Evolutionary conservation across 2,113 vertebrate genomes (phyloP).

Genomic region (Melanostigma gelatinosum): DNA sequence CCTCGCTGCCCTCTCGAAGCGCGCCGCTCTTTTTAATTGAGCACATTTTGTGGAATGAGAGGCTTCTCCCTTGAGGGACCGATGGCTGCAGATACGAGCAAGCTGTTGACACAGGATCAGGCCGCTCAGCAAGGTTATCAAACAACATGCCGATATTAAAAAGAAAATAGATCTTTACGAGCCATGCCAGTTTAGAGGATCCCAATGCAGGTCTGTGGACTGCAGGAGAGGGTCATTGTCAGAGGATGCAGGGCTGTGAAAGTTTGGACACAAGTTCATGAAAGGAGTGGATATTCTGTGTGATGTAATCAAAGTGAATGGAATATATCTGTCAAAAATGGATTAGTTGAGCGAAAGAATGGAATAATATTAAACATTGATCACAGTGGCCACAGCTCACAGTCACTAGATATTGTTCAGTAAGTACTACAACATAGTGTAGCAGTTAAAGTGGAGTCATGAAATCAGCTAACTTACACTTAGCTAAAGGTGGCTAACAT

Average conservation of each 20-base stretch:
- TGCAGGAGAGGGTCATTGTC: not conserved
- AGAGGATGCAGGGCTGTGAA: not conserved
- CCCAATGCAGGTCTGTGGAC: not conserved
- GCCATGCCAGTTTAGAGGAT: constrained; percentile 14
- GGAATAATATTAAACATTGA: not conserved
- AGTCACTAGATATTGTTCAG: not conserved
- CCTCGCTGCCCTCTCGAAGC: constrained; percentile 67
- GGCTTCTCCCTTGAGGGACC: constrained; percentile 63
- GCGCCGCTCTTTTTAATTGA: constrained; percentile 80
- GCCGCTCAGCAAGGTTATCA: constrained; percentile 58
- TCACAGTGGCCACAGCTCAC: not conserved
- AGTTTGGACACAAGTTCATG: not conserved
- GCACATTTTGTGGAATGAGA: constrained; percentile 79
- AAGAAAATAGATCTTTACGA: constrained; percentile 28
- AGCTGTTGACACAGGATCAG: constrained; percentile 63
- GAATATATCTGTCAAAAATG: not conserved
- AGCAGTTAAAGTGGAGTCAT: too few species aligned
- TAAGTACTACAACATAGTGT: not conserved
- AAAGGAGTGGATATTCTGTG: not conserved
- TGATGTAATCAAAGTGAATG: not conserved
- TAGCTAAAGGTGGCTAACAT: not conserved
- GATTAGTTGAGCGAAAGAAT: not conserved
- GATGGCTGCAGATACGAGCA: constrained; percentile 67
- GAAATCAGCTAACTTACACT: too few species aligned
- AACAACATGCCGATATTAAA: constrained; percentile 53